A percentile compares a stretch with the other conserved stretches of the same genome.
phyloP scores from a whole-genome alignment of 1,140 invertebrate genomes.

The Cydia strobilella region DNA sequence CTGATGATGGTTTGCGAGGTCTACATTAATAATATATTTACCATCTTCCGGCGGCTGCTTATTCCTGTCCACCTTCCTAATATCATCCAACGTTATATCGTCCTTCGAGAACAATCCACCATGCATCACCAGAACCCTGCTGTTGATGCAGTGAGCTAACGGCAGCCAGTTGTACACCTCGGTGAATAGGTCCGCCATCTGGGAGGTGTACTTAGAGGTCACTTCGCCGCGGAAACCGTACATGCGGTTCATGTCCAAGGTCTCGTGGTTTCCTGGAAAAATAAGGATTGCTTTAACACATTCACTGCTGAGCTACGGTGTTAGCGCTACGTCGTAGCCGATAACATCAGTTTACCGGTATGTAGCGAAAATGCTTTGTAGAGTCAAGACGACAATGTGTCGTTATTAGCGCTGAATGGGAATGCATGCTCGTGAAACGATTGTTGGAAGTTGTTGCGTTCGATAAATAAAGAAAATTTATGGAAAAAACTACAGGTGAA shows the following conservation, averaged over 20 bases:
- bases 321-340: no score
- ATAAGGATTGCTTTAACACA: neutral
- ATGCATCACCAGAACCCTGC: constrained; percentile 96
- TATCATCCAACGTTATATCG: constrained; percentile 94
- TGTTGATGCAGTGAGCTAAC: constrained; percentile 96
- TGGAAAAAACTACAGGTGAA: no score
- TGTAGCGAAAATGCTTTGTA: no score
- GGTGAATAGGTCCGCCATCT: constrained; percentile 98
- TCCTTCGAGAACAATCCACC: constrained; percentile 96
- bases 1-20: neutral
- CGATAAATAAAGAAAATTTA: no score
- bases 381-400: no score
- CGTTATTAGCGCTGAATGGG: no score
- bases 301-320: no score
- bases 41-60: constrained; percentile 98
- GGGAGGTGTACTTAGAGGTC: constrained; percentile 94
- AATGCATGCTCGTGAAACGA: no score
- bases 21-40: constrained; percentile 52
- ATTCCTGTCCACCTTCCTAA: constrained; percentile 93
- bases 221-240: constrained; percentile 99
- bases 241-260: constrained; percentile 99
- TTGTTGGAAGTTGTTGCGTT: no score
- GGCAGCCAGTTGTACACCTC: constrained; percentile 99
- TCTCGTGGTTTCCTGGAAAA: constrained; percentile 96
- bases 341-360: no score